Base-by-base conservation (phyloP, 2,113 vertebrate species). In the Mohoua ochrocephala region DNA sequence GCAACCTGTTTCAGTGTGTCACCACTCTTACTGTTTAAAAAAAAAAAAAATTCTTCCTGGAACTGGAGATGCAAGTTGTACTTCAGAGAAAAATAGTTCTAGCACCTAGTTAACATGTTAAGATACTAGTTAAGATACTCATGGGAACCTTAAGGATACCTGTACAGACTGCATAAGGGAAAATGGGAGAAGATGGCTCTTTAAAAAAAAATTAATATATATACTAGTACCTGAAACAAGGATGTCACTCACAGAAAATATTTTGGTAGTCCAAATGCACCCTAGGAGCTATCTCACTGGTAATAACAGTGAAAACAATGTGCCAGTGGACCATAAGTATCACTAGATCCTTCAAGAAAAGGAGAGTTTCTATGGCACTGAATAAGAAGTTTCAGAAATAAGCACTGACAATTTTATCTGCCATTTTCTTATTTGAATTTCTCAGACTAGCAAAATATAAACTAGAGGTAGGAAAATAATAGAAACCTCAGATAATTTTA, bases 11-110 rank as follows among this genome's bases (percentile, higher is more conserved):
- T 35, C 39, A 76, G 10, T 22, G 23, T 18, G 26, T 49, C 22
- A 65, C 15, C 4, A 16, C 24, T 31, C 14, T 45, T 74, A 47
- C 3, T 0, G 6, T 2, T 2, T n/a, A n/a, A n/a, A 3, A n/a
- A 67, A 70, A 57, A 33, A 56, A 76, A 35, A 18, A 59, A 19
- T 7, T 35, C 19, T 57, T 75, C 22, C 64, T 78, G 69, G 39
- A 82, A 73, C 21, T 83, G 79, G 60, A 91, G 65, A n/a, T 79
- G 33, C 35, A 71, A 76, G 18, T 14, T 69, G 10, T 44, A 52
- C 24, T 82, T 90, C 47, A 23, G 35, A 56, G 17, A 73, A 73
- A 59, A 95, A 70, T 0, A 10, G 6, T 82, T 90, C 50, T 79
- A 10, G 7, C 30, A 64, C 24, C 28, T 65, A 45, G 17, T 33